phyloP scores from a whole-genome alignment of 1,140 invertebrate genomes.

The Drosophila nannoptera region DNA sequence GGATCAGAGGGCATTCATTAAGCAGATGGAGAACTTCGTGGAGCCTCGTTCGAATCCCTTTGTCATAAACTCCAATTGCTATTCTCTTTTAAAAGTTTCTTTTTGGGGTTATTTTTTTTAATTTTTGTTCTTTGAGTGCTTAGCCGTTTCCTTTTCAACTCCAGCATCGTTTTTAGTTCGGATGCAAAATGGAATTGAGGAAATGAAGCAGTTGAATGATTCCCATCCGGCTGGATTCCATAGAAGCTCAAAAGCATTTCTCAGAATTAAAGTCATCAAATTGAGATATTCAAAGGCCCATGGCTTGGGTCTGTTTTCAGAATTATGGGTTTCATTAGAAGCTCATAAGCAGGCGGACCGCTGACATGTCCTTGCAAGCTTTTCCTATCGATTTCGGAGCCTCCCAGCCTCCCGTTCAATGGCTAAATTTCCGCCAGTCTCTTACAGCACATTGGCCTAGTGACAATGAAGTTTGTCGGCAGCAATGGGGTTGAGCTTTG shows the following conservation, averaged over 20 bases:
- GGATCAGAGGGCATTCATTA: slow-evolving; percentile 14
- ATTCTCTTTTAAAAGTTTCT: too few species aligned
- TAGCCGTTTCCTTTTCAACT: slow-evolving; percentile 24
- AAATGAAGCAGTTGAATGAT: slow-evolving; percentile 75
- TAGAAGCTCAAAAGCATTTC: slow-evolving; percentile 42
- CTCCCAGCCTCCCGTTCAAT: too few species aligned
- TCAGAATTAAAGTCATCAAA: slow-evolving; percentile 41
- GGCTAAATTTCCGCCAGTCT: slow-evolving; percentile 29
- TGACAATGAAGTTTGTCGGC: slow-evolving; percentile 65
- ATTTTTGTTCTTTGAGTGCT: slow-evolving; percentile 37
- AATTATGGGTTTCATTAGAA: slow-evolving; percentile 9
- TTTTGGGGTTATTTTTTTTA: slow-evolving; percentile 8
- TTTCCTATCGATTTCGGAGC: slow-evolving; percentile 45
- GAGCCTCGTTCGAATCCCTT: slow-evolving; percentile 7
- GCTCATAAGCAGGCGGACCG: not conserved
- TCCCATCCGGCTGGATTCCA: slow-evolving; percentile 58
- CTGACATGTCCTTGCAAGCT: not conserved
- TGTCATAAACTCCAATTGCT: not conserved
- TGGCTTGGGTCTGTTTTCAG: slow-evolving; percentile 16
- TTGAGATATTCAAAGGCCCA: slow-evolving; percentile 47
- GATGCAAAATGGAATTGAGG: slow-evolving; percentile 54
- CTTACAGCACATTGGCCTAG: slow-evolving; percentile 46
- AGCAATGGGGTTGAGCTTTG: slow-evolving; percentile 5
- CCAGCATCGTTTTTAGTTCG: slow-evolving; percentile 21
- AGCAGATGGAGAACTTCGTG: slow-evolving; percentile 10